These are phyloP conservation scores for Eptatretus atami DNA, from an alignment of 2,797 vertebrate species.

Conservation along the genomic window DNA sequence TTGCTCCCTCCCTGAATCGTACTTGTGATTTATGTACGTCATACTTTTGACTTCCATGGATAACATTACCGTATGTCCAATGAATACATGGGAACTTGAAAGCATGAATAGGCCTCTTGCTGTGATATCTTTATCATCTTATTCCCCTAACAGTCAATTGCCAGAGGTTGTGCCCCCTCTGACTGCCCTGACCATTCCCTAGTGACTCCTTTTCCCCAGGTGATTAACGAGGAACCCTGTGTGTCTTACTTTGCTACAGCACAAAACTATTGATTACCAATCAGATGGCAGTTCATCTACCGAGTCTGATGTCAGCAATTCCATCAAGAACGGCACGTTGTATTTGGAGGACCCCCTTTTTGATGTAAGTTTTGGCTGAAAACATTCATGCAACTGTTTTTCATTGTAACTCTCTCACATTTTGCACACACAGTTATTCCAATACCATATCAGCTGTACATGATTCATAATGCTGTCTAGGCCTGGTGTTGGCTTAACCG, in stretches of 20 bases:
- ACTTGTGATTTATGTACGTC: too few relatives aligned
- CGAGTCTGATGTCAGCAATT: constrained; percentile 96
- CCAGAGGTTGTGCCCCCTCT: constrained; percentile 21
- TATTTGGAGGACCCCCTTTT: constrained; percentile 90
- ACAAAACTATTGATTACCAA: constrained; percentile 1
- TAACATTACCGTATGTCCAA: too few relatives aligned
- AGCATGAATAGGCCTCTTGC: too few relatives aligned
- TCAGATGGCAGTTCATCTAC: constrained; percentile 39
- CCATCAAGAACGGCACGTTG: constrained; percentile 85
- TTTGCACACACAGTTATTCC: too few relatives aligned
- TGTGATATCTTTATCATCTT: too few relatives aligned
- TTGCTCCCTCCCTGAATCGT: constrained; percentile 18
- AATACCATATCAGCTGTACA: too few relatives aligned
- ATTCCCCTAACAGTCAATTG: constrained; percentile 7
- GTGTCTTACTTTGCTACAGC: neutral
- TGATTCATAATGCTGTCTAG: too few relatives aligned
- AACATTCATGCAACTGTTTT: neutral
- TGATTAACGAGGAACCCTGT: too few relatives aligned
- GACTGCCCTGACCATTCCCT: constrained; percentile 1
- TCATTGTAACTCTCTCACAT: too few relatives aligned
- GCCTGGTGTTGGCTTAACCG: too few relatives aligned
- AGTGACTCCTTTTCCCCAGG: constrained; percentile 4
- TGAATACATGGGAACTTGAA: too few relatives aligned
- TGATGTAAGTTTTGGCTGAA: constrained; percentile 22
- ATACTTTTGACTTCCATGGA: too few relatives aligned